These are phyloP conservation scores for Pycnonotus jocosus DNA, from an alignment of 2,113 vertebrate genomes.

Conservation along the genomic window DNA sequence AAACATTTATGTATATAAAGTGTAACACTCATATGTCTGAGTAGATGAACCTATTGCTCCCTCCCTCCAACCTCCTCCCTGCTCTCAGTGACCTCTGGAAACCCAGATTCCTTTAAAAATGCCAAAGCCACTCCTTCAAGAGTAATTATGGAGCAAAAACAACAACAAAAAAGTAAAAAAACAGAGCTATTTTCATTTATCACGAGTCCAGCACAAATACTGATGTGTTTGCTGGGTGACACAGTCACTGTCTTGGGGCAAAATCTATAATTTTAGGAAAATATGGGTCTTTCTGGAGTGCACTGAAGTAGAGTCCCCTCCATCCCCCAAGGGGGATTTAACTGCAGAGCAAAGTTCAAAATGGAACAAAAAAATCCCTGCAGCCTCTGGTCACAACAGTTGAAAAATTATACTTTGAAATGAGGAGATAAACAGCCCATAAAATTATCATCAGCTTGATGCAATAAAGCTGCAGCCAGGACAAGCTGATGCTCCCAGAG, in stretches of 20 bases:
- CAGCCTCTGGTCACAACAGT: not conserved
- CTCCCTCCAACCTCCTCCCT: not conserved
- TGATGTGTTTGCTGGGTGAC: not conserved
- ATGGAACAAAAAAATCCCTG: not conserved
- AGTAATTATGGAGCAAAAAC: not conserved
- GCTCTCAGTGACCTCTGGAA: not conserved
- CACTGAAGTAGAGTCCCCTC: not conserved
- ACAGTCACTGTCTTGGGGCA: not conserved
- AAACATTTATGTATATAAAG: too few species aligned
- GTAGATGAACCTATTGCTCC: not conserved
- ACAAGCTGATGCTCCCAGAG: not conserved
- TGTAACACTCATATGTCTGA: fast-evolving
- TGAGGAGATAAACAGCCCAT: not conserved
- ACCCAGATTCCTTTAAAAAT: not conserved
- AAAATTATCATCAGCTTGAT: not conserved
- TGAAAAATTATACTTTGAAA: not conserved
- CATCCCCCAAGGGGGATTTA: not conserved
- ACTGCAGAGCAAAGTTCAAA: not conserved
- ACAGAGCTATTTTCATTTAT: not conserved
- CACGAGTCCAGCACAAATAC: not conserved
- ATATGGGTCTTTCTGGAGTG: not conserved
- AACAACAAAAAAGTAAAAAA: not conserved
- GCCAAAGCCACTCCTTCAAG: constrained; percentile 37
- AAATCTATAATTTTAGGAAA: not conserved
- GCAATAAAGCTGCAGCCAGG: not conserved